Base-by-base conservation (phyloP, 2,797 vertebrate genomes). In the Sebastes hubbsi region DNA sequence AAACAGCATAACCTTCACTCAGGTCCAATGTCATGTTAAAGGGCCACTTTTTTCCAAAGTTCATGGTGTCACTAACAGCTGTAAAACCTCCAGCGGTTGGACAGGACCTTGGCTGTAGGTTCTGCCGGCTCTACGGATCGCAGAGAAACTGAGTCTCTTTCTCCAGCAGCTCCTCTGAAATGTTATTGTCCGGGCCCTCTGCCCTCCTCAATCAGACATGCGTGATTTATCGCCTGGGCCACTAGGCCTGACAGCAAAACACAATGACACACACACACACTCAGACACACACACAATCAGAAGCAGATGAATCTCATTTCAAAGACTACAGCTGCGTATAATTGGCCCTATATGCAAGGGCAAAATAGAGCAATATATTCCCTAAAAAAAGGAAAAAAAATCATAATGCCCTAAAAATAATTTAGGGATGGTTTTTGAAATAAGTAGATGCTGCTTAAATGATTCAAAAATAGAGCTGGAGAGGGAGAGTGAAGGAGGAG, bases 181-280 rank as follows among this genome's bases (percentile, higher is more conserved):
- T 91, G 91, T 93, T 93, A 93, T 95, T 94, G 93, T 94, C 93
- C 90, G 84, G 86, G 88, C 86, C 91, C 90, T 94, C 90, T 94
- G 94, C 91, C 91, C 94, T 93, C 88, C 89, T 94, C 93, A 90
- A 93, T 93, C 94, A 93, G 93, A 93, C 93, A 94, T 92, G 91
- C 89, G 88, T 93, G 94, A 95, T 95, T 94, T 95, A 95, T 95
- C 86, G 89, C 90, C 92, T 72, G 84, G 86, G 90, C 92, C 76
- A 86, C 91, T 91, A 88, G 83, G 91, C 87, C 90, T 94, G 93
- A 94, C 94, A 93, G 90, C 91, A 89, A 85, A 91, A 92, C 91
- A 93, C 92, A 92, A 91, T 92, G 87, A 92, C 91, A 90, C 81
- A 69, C 88, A 73, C 80, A 81, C 78, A 74, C 80, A 75, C 83